Percentiles rank a stretch among this genome's conserved stretches.
phyloP scores from a whole-genome alignment of 2,797 vertebrate species.

The Perodicticus potto region DNA sequence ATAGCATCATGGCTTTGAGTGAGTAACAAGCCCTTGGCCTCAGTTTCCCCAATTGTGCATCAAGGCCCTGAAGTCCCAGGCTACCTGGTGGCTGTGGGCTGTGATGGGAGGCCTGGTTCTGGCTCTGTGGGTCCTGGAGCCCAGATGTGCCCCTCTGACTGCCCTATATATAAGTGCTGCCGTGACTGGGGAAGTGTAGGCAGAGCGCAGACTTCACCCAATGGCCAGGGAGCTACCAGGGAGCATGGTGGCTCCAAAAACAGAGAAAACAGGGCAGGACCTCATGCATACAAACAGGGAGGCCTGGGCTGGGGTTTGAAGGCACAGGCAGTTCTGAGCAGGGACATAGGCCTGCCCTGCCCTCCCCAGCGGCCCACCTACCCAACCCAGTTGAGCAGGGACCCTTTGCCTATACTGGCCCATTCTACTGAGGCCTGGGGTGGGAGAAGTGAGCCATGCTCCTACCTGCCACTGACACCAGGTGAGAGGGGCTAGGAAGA shows the following conservation, averaged over 20 bases:
- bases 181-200: neutral
- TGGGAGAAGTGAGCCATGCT: neutral
- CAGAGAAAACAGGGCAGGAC: neutral
- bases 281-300: neutral
- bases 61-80: neutral
- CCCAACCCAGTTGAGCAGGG: neutral
- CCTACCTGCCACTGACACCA: no score
- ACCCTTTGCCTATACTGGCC: neutral
- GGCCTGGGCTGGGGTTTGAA: neutral
- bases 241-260: neutral
- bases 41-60: neutral
- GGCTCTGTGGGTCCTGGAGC: neutral
- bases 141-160: neutral
- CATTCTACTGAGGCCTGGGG: neutral
- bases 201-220: neutral
- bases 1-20: no score
- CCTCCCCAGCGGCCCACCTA: neutral
- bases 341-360: neutral
- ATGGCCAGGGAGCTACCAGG: neutral
- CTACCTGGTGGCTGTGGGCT: neutral
- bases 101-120: neutral
- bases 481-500: neutral
- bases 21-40: neutral
- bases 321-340: neutral
- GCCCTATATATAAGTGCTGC: slow-evolving; percentile 22